Conservation (phyloP, 2,888 invertebrate species). For the Conops quadrifasciatus region DNA sequence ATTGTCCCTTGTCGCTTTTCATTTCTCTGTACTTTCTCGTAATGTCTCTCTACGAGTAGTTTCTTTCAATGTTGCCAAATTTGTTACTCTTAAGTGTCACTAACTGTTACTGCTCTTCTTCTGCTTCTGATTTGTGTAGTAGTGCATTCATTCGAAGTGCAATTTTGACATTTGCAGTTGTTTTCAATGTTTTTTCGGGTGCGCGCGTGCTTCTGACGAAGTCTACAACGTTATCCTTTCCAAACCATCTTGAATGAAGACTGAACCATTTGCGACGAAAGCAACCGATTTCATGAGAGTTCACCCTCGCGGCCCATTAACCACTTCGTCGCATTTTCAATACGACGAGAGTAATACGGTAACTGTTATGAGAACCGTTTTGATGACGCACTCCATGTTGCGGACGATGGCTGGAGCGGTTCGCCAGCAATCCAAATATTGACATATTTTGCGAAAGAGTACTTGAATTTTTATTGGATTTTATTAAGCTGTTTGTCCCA, state of each 20-base stretch:
- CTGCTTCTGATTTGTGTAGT: background rate
- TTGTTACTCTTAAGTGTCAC: too few relatives aligned
- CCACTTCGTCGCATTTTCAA: too few relatives aligned
- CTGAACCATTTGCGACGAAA: too few relatives aligned
- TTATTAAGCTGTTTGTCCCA: constrained; percentile 7
- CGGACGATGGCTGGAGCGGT: background rate
- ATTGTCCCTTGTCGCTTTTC: background rate
- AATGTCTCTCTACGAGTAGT: background rate
- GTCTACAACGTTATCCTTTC: too few relatives aligned
- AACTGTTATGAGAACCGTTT: constrained; percentile 27
- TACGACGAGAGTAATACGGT: constrained; percentile 6
- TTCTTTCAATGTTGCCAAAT: too few relatives aligned
- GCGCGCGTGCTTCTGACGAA: constrained; percentile 4
- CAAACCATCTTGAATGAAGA: too few relatives aligned
- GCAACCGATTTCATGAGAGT: too few relatives aligned
- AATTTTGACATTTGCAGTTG: constrained; percentile 33
- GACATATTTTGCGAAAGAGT: constrained; percentile 14
- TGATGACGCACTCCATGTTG: constrained; percentile 12
- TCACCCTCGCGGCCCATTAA: too few relatives aligned
- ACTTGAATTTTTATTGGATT: constrained; percentile 22
- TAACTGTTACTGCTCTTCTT: background rate
- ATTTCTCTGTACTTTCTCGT: too few relatives aligned
- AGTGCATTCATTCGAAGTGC: constrained; percentile 14
- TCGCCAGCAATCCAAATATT: constrained; percentile 23
- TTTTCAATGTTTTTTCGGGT: constrained; percentile 14